These are phyloP conservation scores for Steromphala cineraria DNA, from an alignment of 2,888 invertebrate genomes.

Conservation along the genomic window DNA sequence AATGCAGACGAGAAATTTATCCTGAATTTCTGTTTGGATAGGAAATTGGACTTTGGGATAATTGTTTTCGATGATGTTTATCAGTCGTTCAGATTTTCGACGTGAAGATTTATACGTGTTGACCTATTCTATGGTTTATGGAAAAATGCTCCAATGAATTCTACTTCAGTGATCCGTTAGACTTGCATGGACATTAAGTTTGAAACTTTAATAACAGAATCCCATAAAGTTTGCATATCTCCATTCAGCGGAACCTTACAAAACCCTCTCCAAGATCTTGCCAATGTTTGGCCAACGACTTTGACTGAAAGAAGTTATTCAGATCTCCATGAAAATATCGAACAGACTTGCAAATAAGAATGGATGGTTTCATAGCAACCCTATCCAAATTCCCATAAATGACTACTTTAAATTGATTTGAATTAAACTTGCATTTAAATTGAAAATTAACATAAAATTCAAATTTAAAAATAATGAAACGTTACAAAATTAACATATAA, in stretches of 20 bases:
- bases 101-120: background rate
- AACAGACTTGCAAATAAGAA: too few species aligned
- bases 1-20: slow-evolving; percentile 10
- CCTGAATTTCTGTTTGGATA: background rate
- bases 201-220: background rate
- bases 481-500: too few species aligned
- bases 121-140: background rate
- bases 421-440: too few species aligned
- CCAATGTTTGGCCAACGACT: background rate
- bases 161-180: background rate
- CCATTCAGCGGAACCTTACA: background rate
- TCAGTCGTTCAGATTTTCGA: background rate
- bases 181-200: background rate
- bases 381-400: too few species aligned
- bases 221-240: background rate
- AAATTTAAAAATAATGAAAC: too few species aligned
- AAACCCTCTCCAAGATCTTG: background rate
- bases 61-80: slow-evolving; percentile 12
- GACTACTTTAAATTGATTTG: too few species aligned
- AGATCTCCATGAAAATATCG: too few species aligned
- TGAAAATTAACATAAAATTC: too few species aligned
- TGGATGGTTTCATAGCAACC: too few species aligned
- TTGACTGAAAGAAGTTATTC: too few species aligned
- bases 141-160: background rate
- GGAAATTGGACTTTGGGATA: slow-evolving; percentile 10